Evolutionary conservation across 2,797 vertebrate species (phyloP).

Genomic region (Enteromius thamalakanensis): DNA sequence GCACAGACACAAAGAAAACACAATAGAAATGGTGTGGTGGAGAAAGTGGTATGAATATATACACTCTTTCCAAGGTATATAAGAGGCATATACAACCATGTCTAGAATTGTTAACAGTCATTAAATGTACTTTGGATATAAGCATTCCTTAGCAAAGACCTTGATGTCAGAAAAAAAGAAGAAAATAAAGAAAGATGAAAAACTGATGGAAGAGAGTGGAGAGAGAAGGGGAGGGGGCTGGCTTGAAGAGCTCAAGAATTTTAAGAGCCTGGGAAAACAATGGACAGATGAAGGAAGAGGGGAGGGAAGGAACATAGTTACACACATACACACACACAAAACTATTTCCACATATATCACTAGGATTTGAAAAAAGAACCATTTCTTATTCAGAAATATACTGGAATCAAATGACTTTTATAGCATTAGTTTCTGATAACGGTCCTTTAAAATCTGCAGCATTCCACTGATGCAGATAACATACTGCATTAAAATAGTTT

Average conservation of each 20-base stretch:
- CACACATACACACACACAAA: slow-evolving; percentile 29
- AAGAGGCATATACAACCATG: not conserved
- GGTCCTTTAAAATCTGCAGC: not conserved
- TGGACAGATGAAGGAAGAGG: slow-evolving; percentile 62
- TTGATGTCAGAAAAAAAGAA: slow-evolving; percentile 31
- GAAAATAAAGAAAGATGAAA: slow-evolving; percentile 49
- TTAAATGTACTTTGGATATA: slow-evolving; percentile 6
- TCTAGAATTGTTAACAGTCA: not conserved
- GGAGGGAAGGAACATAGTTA: slow-evolving; percentile 61
- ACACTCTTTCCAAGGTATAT: not conserved
- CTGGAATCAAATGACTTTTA: not conserved
- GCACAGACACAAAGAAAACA: slow-evolving; percentile 47
- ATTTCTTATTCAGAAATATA: not conserved
- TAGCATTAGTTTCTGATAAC: not conserved
- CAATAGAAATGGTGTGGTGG: not conserved
- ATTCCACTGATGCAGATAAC: slow-evolving; percentile 1
- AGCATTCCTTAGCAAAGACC: not conserved
- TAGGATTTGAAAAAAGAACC: not conserved
- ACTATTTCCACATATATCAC: slow-evolving; percentile 45
- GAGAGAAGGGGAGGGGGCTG: slow-evolving; percentile 53
- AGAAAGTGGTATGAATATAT: slow-evolving; percentile 10
- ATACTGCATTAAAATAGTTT: not conserved
- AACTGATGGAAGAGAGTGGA: slow-evolving; percentile 36
- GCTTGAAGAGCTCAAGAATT: slow-evolving; percentile 72
- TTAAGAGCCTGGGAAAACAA: slow-evolving; percentile 78